Conservation (phyloP, 2,113 vertebrate species). For the Saccopteryx leptura region DNA sequence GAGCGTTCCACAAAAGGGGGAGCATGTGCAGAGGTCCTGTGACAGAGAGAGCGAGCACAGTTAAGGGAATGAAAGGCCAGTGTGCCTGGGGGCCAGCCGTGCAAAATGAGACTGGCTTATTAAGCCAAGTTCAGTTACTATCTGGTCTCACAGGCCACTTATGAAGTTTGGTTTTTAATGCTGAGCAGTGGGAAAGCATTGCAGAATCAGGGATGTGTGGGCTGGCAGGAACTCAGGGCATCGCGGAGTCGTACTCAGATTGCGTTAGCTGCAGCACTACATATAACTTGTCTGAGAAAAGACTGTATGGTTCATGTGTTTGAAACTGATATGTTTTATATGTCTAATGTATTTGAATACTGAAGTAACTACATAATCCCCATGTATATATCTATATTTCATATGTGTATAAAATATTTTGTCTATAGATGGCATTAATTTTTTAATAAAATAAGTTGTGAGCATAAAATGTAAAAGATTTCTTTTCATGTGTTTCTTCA, state of each 20-base stretch:
- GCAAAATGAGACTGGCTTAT: neutral
- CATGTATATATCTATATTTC: neutral
- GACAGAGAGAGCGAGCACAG: neutral
- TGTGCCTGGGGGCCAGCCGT: neutral
- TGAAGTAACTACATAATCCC: neutral
- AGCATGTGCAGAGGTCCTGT: neutral
- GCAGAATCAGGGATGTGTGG: neutral
- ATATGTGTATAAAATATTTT: neutral
- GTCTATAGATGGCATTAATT: neutral
- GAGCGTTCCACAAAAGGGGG: neutral
- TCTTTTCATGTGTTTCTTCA: neutral
- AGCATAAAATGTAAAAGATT: neutral
- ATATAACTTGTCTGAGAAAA: neutral
- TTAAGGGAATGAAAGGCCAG: neutral
- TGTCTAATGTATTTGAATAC: neutral
- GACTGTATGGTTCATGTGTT: neutral
- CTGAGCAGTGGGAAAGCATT: neutral
- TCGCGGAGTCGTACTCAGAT: neutral
- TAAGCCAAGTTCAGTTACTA: neutral
- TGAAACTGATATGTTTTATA: neutral
- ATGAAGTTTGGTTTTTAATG: slow-evolving; percentile 18
- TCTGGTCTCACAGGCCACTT: neutral
- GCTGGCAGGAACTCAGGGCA: neutral
- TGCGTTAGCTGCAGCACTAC: neutral
- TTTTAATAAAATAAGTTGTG: slow-evolving; percentile 40